A percentile compares a stretch with the other conserved stretches of the same genome.
Evolutionary conservation across 2,888 invertebrate genomes (phyloP).

Genomic region (Dynastes maya): DNA sequence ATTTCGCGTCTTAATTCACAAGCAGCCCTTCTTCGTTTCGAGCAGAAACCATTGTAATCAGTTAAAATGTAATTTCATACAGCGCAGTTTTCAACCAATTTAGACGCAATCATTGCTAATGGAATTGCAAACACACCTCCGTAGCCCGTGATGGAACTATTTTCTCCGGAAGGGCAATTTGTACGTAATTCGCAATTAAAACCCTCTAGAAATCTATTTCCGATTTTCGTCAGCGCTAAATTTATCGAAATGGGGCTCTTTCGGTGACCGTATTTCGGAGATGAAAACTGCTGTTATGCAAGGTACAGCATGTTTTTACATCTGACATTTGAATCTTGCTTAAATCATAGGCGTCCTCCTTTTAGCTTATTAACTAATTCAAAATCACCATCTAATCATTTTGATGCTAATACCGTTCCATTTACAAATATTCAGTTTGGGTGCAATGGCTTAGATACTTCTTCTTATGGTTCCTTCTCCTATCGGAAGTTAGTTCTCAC

Average conservation of each 20-base stretch:
- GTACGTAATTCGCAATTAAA: conserved; percentile 36
- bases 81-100: conserved; percentile 22
- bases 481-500: no score
- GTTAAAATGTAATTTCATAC: conserved; percentile 5
- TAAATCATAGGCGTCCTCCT: no score
- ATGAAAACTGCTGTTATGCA: not conserved
- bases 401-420: no score
- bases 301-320: no score
- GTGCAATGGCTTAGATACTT: no score
- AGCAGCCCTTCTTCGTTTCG: not conserved
- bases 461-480: no score
- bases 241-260: not conserved
- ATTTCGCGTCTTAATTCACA: no score
- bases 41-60: not conserved
- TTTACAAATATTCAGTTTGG: no score
- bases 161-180: conserved; percentile 20
- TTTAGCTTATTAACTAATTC: no score
- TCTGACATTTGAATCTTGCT: no score
- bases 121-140: conserved; percentile 38
- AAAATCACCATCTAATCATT: no score
- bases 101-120: conserved; percentile 23
- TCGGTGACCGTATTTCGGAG: not conserved
- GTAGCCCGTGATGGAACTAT: not conserved
- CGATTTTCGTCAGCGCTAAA: conserved; percentile 15
- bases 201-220: conserved; percentile 37